Evolutionary conservation across 2,888 invertebrate species (phyloP).

Genomic region (Lepas anatifera): DNA sequence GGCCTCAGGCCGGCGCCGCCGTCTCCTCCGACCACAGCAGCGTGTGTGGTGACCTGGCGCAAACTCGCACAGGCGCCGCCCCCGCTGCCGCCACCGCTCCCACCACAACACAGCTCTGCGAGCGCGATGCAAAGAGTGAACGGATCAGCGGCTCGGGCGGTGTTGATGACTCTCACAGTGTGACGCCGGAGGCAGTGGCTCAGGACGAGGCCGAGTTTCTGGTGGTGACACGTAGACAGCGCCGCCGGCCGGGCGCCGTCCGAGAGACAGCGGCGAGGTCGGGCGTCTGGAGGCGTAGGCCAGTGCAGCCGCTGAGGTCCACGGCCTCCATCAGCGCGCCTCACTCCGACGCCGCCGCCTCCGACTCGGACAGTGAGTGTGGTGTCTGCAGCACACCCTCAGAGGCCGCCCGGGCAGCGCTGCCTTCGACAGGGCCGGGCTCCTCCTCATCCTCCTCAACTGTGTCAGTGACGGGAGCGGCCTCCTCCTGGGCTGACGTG

Average conservation of each 20-base stretch:
- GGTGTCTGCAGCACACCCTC: too few species aligned
- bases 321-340: background rate
- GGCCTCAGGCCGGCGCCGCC: background rate
- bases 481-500: constrained; percentile 6
- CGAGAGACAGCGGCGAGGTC: too few species aligned
- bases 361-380: background rate
- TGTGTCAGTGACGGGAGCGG: background rate
- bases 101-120: background rate
- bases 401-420: background rate
- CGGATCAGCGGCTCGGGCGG: too few species aligned
- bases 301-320: background rate
- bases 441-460: background rate
- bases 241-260: too few species aligned
- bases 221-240: too few species aligned
- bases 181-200: too few species aligned
- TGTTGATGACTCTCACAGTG: too few species aligned
- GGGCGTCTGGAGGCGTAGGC: too few species aligned
- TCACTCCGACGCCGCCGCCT: background rate
- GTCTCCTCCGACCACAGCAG: background rate
- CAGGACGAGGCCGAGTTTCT: too few species aligned
- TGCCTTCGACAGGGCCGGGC: too few species aligned
- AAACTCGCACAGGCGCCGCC: background rate
- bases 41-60: background rate
- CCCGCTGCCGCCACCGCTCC: background rate
- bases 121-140: too few species aligned